phyloP scores from a whole-genome alignment of 2,113 vertebrate species.

The Polypterus senegalus region DNA sequence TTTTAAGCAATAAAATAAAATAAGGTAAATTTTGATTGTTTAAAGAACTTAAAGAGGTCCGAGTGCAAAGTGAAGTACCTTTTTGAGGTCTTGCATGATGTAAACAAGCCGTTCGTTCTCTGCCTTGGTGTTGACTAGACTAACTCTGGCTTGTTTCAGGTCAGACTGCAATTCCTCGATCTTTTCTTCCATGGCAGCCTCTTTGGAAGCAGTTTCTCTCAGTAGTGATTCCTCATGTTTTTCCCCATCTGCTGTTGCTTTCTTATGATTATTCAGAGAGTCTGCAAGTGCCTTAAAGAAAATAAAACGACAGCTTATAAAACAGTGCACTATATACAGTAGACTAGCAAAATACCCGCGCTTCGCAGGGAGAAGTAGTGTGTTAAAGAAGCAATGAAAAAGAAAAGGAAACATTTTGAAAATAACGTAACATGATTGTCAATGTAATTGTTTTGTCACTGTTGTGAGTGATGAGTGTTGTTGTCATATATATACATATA shows the following conservation, averaged over 20 bases:
- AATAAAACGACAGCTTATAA: too few species aligned
- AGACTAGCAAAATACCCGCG: too few species aligned
- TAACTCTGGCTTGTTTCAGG: slow-evolving; percentile 46
- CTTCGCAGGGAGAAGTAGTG: too few species aligned
- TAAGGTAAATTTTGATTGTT: too few species aligned
- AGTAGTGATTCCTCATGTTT: slow-evolving; percentile 58
- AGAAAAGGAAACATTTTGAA: too few species aligned
- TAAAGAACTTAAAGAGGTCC: not conserved
- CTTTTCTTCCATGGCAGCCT: slow-evolving; percentile 54
- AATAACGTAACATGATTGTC: too few species aligned
- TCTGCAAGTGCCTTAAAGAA: slow-evolving; percentile 58
- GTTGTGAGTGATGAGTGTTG: too few species aligned
- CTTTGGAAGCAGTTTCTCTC: slow-evolving; percentile 59
- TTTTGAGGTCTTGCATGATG: slow-evolving; percentile 47
- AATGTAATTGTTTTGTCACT: too few species aligned
- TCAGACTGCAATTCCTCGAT: slow-evolving; percentile 59
- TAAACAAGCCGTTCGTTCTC: slow-evolving; percentile 51
- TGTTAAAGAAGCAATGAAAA: too few species aligned
- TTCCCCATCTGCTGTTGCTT: slow-evolving; percentile 62
- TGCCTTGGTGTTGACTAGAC: slow-evolving; percentile 41
- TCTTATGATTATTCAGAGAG: slow-evolving; percentile 58
- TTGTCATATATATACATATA: too few species aligned
- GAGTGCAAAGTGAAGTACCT: slow-evolving; percentile 34
- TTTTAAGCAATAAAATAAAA: too few species aligned
- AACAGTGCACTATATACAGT: too few species aligned